These are phyloP conservation scores for Morelia viridis DNA, from an alignment of 2,797 vertebrate genomes.

Conservation along the genomic window DNA sequence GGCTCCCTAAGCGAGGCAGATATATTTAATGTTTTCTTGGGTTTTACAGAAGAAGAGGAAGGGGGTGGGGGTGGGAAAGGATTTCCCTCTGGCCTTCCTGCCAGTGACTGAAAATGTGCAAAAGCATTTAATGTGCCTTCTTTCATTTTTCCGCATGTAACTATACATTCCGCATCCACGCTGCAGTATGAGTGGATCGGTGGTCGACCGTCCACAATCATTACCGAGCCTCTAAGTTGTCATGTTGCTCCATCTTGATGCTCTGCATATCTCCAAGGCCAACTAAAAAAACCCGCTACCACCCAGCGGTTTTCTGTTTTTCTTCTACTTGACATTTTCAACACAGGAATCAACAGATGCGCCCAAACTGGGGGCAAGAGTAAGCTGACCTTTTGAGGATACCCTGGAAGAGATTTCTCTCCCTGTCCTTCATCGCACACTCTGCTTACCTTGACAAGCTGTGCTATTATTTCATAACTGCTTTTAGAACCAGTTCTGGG, in stretches of 20 bases:
- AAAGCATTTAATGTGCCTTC: slow-evolving; percentile 62
- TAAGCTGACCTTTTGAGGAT: slow-evolving; percentile 43
- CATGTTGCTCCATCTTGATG: slow-evolving; percentile 14
- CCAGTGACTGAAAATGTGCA: slow-evolving; percentile 51
- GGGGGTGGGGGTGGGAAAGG: background rate
- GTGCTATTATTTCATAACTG: background rate
- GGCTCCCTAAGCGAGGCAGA: slow-evolving; percentile 58
- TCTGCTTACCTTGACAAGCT: slow-evolving; percentile 25
- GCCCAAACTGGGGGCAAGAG: slow-evolving; percentile 30
- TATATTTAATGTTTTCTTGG: slow-evolving; percentile 58
- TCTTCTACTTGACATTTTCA: slow-evolving; percentile 31
- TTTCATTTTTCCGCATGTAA: slow-evolving; percentile 40
- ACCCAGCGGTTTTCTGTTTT: background rate
- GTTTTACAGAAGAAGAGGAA: slow-evolving; percentile 58
- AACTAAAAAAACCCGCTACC: slow-evolving; percentile 20
- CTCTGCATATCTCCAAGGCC: slow-evolving; percentile 36
- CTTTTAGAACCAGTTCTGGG: slow-evolving; percentile 32
- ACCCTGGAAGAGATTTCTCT: slow-evolving; percentile 38
- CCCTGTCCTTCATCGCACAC: slow-evolving; percentile 6
- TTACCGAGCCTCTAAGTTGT: slow-evolving; percentile 18
- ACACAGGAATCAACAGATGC: slow-evolving; percentile 49
- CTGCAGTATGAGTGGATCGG: slow-evolving; percentile 34
- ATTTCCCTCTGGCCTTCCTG: background rate
- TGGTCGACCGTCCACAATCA: slow-evolving; percentile 10
- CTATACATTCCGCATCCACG: slow-evolving; percentile 29